Percentiles rank a stretch among this genome's conserved stretches.
Conservation (phyloP, 2,888 invertebrate species). For the Cremastinae sp. region DNA sequence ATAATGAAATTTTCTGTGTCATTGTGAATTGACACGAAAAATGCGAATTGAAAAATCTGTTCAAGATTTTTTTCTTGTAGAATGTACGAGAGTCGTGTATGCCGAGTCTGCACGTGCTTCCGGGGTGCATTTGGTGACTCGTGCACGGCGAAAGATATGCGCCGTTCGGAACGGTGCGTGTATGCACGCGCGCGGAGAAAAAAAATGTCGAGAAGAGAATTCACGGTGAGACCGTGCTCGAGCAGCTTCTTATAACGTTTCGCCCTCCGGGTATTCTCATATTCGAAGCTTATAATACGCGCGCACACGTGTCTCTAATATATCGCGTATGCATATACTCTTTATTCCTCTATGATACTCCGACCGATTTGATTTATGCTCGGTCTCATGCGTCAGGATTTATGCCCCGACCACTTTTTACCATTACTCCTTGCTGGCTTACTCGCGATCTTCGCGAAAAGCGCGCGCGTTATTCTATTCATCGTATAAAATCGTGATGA, state of each 20-base stretch:
- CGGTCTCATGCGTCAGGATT: conserved; percentile 63
- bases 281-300: conserved; percentile 22
- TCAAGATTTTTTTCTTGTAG: no score
- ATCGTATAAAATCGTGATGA: no score
- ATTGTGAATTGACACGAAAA: no score
- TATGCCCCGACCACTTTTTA: conserved; percentile 61
- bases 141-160: no score
- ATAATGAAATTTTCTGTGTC: no score
- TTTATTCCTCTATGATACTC: conserved; percentile 35
- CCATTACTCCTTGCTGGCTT: conserved; percentile 49
- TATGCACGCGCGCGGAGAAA: background rate
- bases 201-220: background rate
- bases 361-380: conserved; percentile 67
- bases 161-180: background rate
- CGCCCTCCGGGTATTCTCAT: conserved; percentile 43
- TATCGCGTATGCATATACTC: conserved; percentile 29
- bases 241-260: conserved; percentile 48
- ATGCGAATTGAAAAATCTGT: no score
- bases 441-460: conserved; percentile 15
- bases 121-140: no score
- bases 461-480: no score
- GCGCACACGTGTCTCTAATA: conserved; percentile 21
- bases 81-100: no score
- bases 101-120: no score
- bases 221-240: conserved; percentile 30